Base-by-base conservation (phyloP, 1,140 invertebrate genomes). In the Hirudo medicinalis region DNA sequence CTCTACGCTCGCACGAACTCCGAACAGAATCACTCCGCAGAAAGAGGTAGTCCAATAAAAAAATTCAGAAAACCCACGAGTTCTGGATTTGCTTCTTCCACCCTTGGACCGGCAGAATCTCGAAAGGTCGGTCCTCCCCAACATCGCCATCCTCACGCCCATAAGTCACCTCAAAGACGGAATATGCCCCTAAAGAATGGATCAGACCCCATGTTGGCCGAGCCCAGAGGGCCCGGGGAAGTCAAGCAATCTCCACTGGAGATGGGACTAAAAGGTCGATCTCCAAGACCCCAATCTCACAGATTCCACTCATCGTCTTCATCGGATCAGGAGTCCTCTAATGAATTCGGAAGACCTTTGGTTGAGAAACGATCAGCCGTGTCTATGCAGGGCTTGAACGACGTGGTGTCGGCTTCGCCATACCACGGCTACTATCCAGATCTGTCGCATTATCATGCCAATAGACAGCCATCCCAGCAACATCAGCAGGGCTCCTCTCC, bases 341-440 rank as follows among this genome's bases (percentile, higher is more conserved):
- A 63, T 32, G 29, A 63, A 25, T 25, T 22, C 22, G 29, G 57
- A 25, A 11, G 57, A 63, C 57, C 57, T 11, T 22, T 63, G 3
- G 29, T 63, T 0, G 22, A 63, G 11, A 63, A 63, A 63, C 4
- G 57, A 63, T 22, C 22, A n/a, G 57, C 57, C 57, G 57, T 63
- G 57, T 63, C 57, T 1, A 63, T 63, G 57, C 57, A 63, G 22
- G 57, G 29, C 29, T 63, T 63, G 57, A 32, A 63, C 29, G 57
- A 63, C 29, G 22, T 25, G 8, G 22, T 32, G 8, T 63, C 57
- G 15, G 57, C 57, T 11, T 63, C 57, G 11, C 57, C 57, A 11
- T 63, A 63, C 20, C 57, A 63, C 29, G 57, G 57, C 3, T 32
- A 63, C 13, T 63, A 63, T 63, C 57, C 57, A 1, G 57, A 63